Base-by-base conservation (phyloP, 2,113 vertebrate species). In the Protobothrops mucrosquamatus region DNA sequence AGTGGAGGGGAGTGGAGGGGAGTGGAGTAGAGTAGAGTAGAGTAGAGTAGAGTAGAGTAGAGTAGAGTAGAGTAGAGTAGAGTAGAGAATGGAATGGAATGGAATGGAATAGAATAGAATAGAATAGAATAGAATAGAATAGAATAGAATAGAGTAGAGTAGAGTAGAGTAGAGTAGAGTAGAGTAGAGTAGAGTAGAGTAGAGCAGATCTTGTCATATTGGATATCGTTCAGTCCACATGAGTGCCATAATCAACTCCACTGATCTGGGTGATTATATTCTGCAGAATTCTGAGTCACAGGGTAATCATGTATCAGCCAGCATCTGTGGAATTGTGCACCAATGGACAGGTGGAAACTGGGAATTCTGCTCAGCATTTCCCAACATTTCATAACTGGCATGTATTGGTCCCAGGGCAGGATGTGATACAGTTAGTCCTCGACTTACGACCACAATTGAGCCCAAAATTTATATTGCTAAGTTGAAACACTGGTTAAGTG, bases 111-210 rank as follows among this genome's bases (percentile, higher is more conserved):
- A 1, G 39, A 39, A 39, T 1, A 39, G 39, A 39, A 39, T 39
- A 1, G 39, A 39, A 39, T 39, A 39, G 39, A 39, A 39, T 1
- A 39, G 39, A 39, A 39, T 39, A 48, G 46, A 48, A 6, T 48
- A 48, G 46, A 48, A 6, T 48, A 48, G 48, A 48, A 1, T 48
- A 8, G 48, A 48, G 1, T 48, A 7, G 48, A 48, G 1, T 48
- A 7, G 48, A 48, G 1, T 1, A 8, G 48, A 48, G 1, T 1
- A 48, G 48, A 48, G 1, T 1, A 48, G 48, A 48, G 1, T 1
- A 8, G 48, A 48, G 1, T 8, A 48, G 48, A 48, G 1, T 1
- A 48, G 48, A 51, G 1, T 9, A 51, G 48, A 48, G 6, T 6
- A 39, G 39, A 39, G 39, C 39, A 39, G 0, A 48, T 48, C 6